These are phyloP conservation scores for Anolis apletophallus DNA, from an alignment of 2,797 vertebrate genomes.

Conservation along the genomic window DNA sequence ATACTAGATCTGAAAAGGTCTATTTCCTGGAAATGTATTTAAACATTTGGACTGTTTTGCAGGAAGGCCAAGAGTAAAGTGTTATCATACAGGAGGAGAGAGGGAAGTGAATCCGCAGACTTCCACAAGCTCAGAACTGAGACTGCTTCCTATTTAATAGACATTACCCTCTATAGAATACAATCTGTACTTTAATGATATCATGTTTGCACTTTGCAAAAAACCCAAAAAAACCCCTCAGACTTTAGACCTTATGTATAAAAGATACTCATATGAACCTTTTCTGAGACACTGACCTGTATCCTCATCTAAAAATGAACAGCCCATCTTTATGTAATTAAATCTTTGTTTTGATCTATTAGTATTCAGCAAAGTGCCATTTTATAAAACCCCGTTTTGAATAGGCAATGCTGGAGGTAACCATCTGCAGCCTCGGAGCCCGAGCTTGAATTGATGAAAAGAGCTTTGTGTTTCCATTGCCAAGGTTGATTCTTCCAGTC, in stretches of 20 bases:
- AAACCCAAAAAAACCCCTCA: conserved; percentile 76
- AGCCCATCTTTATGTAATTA: conserved; percentile 83
- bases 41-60: conserved; percentile 54
- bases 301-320: conserved; percentile 80
- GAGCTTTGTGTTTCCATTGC: conserved; percentile 88
- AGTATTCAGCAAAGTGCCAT: conserved; percentile 84
- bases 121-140: conserved; percentile 62
- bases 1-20: conserved; percentile 46
- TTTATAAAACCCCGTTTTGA: conserved; percentile 78
- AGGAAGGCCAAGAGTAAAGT: conserved; percentile 56
- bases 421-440: conserved; percentile 83
- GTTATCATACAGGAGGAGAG: conserved; percentile 42
- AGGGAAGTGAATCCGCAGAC: conserved; percentile 50
- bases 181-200: conserved; percentile 71
- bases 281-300: conserved; percentile 83
- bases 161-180: conserved; percentile 63
- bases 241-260: conserved; percentile 78
- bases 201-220: conserved; percentile 64
- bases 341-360: conserved; percentile 85
- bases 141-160: conserved; percentile 57
- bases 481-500: conserved; percentile 88
- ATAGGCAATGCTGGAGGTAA: conserved; percentile 82
- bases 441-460: conserved; percentile 85
- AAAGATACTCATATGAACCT: conserved; percentile 76
- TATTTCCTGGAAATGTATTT: conserved; percentile 43